Evolutionary conservation across 2,888 invertebrate genomes (phyloP).

Genomic region (Dexiosoma caninum): DNA sequence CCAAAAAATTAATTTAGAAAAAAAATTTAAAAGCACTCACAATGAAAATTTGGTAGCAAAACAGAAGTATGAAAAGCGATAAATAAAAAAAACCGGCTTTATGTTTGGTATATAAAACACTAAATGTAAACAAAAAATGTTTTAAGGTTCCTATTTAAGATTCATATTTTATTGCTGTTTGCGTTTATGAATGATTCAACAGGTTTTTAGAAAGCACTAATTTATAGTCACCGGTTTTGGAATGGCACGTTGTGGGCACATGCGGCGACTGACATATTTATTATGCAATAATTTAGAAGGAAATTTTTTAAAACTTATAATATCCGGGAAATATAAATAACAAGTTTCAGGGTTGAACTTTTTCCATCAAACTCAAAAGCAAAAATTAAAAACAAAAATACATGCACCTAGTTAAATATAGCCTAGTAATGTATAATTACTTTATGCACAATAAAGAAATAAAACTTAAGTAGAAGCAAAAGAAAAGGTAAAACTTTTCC

Average conservation of each 20-base stretch:
- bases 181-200: not conserved
- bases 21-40: not conserved
- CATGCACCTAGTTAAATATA: too few relatives aligned
- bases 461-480: too few relatives aligned
- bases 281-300: slow-evolving; percentile 27
- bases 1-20: not conserved
- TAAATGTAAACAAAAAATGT: not conserved
- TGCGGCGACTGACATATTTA: slow-evolving; percentile 6
- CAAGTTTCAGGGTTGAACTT: not conserved
- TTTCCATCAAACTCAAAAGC: not conserved
- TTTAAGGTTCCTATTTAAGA: not conserved
- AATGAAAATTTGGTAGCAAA: slow-evolving; percentile 12
- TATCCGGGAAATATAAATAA: slow-evolving; percentile 20
- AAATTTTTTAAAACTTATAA: slow-evolving; percentile 16
- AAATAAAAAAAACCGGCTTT: too few relatives aligned
- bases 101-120: too few relatives aligned
- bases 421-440: too few relatives aligned
- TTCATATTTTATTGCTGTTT: not conserved
- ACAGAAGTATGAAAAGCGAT: not conserved
- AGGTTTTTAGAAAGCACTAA: not conserved
- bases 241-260: slow-evolving; percentile 10
- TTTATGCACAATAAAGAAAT: too few relatives aligned
- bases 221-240: not conserved
- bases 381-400: not conserved
- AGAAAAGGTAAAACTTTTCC: too few relatives aligned